A percentile compares a stretch with the other conserved stretches of the same genome.
phyloP scores from a whole-genome alignment of 2,113 vertebrate species.

The Microcebus murinus region DNA sequence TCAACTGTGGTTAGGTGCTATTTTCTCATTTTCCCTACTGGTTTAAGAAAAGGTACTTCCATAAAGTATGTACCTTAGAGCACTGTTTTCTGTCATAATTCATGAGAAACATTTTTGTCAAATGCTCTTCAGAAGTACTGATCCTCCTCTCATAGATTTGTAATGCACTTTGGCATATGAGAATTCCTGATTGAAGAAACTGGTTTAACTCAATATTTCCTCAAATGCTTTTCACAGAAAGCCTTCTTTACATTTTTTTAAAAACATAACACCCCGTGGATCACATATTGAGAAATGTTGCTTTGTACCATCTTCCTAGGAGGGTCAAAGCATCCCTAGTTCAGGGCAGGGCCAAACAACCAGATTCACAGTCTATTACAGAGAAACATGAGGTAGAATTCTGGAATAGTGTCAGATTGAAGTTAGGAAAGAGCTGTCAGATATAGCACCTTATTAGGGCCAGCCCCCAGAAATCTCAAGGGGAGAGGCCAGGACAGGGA shows the following conservation, averaged over 20 bases:
- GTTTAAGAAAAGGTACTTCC: background rate
- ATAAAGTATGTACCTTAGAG: background rate
- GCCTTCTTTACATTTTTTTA: background rate
- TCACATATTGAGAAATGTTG: background rate
- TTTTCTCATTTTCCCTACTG: background rate
- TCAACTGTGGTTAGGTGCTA: background rate
- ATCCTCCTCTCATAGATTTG: background rate
- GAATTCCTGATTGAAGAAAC: background rate
- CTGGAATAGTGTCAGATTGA: background rate
- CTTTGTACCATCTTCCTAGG: background rate
- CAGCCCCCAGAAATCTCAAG: background rate
- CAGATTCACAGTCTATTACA: background rate
- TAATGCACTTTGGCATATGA: background rate
- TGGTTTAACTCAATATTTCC: background rate
- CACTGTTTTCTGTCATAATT: background rate
- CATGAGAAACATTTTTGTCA: background rate
- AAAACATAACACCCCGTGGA: background rate
- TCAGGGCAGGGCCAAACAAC: background rate
- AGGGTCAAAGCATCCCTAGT: background rate
- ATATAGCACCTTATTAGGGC: background rate
- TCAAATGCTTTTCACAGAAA: background rate
- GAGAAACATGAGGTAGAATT: background rate
- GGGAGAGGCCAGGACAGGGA: background rate
- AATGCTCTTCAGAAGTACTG: background rate
- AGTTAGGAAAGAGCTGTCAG: background rate